A percentile compares a stretch with the other conserved stretches of the same genome.
Evolutionary conservation across 1,140 invertebrate species (phyloP).

Genomic region (Chlorops oryzae): DNA sequence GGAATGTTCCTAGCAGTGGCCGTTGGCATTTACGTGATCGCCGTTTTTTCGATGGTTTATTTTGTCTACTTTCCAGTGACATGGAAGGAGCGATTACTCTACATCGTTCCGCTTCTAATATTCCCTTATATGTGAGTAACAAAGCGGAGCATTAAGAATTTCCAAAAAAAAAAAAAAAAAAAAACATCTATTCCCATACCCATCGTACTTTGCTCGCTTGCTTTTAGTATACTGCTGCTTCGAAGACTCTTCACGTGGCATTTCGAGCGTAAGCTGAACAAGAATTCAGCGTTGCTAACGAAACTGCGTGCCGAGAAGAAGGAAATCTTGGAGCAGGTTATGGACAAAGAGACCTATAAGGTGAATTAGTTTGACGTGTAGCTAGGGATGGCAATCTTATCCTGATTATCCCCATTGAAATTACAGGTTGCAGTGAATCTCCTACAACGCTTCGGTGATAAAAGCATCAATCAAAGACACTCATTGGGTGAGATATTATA

Average conservation of each 20-base stretch:
- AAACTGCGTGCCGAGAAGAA: conserved; percentile 75
- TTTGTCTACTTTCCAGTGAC: conserved; percentile 69
- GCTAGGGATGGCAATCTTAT: no score
- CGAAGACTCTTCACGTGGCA: conserved; percentile 80
- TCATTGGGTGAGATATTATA: neutral
- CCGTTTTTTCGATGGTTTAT: conserved; percentile 68
- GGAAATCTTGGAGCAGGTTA: conserved; percentile 89
- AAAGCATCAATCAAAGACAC: conserved; percentile 20
- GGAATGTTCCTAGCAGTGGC: conserved; percentile 74
- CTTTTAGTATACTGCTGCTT: conserved; percentile 66
- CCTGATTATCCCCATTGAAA: neutral
- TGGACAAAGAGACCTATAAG: conserved; percentile 97
- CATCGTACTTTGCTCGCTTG: neutral
- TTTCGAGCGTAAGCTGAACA: conserved; percentile 74
- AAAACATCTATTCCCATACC: no score
- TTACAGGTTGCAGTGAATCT: conserved; percentile 40
- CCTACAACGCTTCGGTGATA: conserved; percentile 40
- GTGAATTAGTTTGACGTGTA: no score
- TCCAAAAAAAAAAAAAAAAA: neutral
- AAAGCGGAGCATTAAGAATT: neutral
- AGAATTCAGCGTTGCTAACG: conserved; percentile 69
- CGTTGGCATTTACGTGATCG: conserved; percentile 70
- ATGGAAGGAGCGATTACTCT: conserved; percentile 62
- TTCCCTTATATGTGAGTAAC: conserved; percentile 74
- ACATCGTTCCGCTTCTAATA: conserved; percentile 65